A percentile compares a stretch with the other conserved stretches of the same genome.
phyloP scores from a whole-genome alignment of 2,888 invertebrate species.

The Steinernema carpocapsae region DNA sequence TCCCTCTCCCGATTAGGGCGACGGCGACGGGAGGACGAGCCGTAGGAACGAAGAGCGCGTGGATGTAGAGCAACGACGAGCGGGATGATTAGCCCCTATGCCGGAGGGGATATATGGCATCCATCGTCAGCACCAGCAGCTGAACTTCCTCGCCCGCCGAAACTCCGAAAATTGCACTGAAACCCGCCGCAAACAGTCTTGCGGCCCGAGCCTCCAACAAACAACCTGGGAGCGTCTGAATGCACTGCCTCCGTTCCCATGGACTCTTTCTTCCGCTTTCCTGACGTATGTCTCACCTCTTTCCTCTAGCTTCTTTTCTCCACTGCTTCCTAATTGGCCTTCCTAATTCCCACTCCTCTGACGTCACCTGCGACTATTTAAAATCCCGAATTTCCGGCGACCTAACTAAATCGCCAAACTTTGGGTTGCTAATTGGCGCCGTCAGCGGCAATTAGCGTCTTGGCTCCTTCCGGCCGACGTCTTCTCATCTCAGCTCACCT shows the following conservation, averaged over 20 bases:
- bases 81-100: slow-evolving; percentile 33
- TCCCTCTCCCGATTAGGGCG: slow-evolving; percentile 31
- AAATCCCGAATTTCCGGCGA: not conserved
- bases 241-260: too few relatives aligned
- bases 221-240: too few relatives aligned
- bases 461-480: not conserved
- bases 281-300: too few relatives aligned
- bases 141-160: slow-evolving; percentile 16
- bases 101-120: slow-evolving; percentile 34
- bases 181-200: too few relatives aligned
- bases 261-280: too few relatives aligned
- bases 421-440: slow-evolving; percentile 19
- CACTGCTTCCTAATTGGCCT: too few relatives aligned
- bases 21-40: too few relatives aligned
- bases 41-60: not conserved
- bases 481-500: not conserved
- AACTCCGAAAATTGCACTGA: slow-evolving; percentile 3
- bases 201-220: too few relatives aligned
- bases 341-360: not conserved
- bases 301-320: too few relatives aligned
- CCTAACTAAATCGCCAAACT: slow-evolving; percentile 9
- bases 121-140: slow-evolving; percentile 23
- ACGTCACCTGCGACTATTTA: not conserved
- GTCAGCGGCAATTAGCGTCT: slow-evolving; percentile 28
- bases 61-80: slow-evolving; percentile 25